Evolutionary conservation across 2,797 vertebrate species (phyloP), one percentile per base, ranked within the genome.

Genomic region (Coregonus ussuriensis): DNA sequence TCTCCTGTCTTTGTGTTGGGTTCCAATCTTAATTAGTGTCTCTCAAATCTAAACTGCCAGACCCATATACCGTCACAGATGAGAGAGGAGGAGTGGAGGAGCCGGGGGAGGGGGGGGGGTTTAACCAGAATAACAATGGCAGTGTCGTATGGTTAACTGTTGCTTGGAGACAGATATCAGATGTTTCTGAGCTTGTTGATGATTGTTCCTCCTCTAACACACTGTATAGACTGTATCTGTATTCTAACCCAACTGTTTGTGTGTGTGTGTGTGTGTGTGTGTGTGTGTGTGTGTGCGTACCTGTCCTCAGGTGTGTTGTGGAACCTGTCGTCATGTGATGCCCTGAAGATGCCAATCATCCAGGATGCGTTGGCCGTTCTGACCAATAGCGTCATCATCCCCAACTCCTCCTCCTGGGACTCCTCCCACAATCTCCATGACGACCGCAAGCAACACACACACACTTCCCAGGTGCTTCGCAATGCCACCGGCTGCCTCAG

Each of bases 331-430:
- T 99, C 98, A 6, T 99, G 98, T 13, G 98, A 99, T 78, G 97
- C 98, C 77, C 95, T 99, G 86, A 99, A 99, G 93, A 99, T 99
- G 98, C 98, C 98, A 81, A 99, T 99, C 89, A 99, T 99, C 93
- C 98, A 99, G 91, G 98, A 99, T 62, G 98, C 98, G 79, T 95
- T 99, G 63, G 96, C 97, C 1, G 98, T 99, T 84, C 92, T 99
- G 92, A 99, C 97, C 91, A 99, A 99, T 33, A 96, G 97, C 0
- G 97, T 99, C 91, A 99, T 99, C 87, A 98, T 99, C 88, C 98
- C 98, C 21, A 96, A 99, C 91, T 99, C 98, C 0, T 96, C 95
- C 87, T 99, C 41, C 41, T 41, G 98, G 98, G 98, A 99, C 87
- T 96, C 97, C 77, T 96, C 98, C 59, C 96, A 97, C 0, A 91